Evolutionary conservation across 2,113 vertebrate species (phyloP).

Genomic region (Melanerpes formicivorus): DNA sequence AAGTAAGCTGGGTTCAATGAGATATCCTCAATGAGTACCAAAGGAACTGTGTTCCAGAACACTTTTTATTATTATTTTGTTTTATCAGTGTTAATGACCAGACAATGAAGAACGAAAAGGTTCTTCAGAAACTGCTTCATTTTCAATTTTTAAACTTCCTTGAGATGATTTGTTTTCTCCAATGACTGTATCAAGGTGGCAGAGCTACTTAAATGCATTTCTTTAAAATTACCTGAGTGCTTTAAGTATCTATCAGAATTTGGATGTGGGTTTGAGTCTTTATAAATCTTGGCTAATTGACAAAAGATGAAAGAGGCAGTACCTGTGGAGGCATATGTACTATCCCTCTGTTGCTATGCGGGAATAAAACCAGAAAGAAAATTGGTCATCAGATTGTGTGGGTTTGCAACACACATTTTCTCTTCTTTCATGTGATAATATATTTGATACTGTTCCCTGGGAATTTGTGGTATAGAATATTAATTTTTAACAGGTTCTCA

Average conservation of each 20-base stretch:
- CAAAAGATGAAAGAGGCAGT: neutral
- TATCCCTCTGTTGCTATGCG: neutral
- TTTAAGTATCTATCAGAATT: neutral
- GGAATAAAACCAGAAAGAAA: neutral
- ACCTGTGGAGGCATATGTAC: neutral
- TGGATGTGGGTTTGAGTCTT: neutral
- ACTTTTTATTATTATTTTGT: neutral
- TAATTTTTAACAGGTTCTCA: slow-evolving; percentile 43
- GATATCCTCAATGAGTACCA: neutral
- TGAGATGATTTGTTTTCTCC: neutral
- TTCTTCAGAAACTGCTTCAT: neutral
- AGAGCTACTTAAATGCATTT: neutral
- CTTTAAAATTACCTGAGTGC: neutral
- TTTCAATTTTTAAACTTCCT: neutral
- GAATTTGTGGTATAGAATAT: slow-evolving; percentile 18
- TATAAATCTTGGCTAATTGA: neutral
- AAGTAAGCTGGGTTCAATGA: neutral
- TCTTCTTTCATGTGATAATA: neutral
- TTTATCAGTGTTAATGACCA: neutral
- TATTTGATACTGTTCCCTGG: slow-evolving; percentile 16
- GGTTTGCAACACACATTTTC: neutral
- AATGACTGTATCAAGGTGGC: neutral
- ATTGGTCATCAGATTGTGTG: neutral
- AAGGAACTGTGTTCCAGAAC: neutral
- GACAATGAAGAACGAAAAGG: neutral